Evolutionary conservation across 2,113 vertebrate genomes (phyloP).

Genomic region (Mormyrus iriodes): DNA sequence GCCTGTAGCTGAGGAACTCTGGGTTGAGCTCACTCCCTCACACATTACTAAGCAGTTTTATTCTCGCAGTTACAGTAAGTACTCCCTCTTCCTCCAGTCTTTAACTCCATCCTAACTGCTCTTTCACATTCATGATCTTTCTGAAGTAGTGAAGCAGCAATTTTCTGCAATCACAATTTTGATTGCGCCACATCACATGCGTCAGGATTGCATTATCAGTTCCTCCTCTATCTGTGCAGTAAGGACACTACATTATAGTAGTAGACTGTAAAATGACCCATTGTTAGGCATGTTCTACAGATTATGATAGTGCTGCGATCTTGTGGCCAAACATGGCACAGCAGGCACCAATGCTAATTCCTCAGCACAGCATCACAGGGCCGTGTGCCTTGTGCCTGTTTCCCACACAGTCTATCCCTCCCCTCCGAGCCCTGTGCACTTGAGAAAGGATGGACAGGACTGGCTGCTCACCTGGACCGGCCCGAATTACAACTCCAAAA

Average conservation of each 20-base stretch:
- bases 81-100: neutral
- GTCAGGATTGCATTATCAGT: neutral
- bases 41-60: slow-evolving; percentile 36
- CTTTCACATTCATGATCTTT: neutral
- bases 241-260: neutral
- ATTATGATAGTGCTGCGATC: slow-evolving; percentile 32
- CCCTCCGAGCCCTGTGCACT: slow-evolving; percentile 29
- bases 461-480: slow-evolving; percentile 46
- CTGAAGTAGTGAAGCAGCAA: neutral
- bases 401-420: slow-evolving; percentile 44
- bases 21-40: slow-evolving; percentile 38
- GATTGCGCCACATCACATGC: neutral
- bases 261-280: neutral
- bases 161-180: neutral
- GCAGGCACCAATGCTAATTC: neutral
- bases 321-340: slow-evolving; percentile 31
- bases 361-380: neutral
- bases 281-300: neutral
- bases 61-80: slow-evolving; percentile 45
- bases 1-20: slow-evolving; percentile 25
- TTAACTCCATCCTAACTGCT: neutral
- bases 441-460: slow-evolving; percentile 7
- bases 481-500: rapidly evolving
- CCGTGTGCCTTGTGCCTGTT: neutral
- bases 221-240: neutral